Evolutionary conservation across 2,113 vertebrate genomes (phyloP).

Genomic region (Chloropsis cyanopogon): DNA sequence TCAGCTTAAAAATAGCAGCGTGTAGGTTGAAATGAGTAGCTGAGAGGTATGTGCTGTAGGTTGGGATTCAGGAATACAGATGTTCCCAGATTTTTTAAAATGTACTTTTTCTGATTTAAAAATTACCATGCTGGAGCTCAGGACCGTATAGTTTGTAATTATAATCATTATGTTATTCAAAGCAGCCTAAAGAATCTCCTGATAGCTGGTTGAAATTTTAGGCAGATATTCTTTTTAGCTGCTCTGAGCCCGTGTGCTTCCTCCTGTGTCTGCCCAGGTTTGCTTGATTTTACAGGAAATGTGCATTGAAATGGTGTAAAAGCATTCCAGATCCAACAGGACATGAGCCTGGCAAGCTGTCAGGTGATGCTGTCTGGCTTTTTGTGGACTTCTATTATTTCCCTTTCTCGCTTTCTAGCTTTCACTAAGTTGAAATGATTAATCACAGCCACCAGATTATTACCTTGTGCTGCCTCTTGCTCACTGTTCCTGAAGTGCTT

Average conservation of each 20-base stretch:
- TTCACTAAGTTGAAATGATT: neutral
- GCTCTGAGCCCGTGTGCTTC: neutral
- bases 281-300: neutral
- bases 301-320: neutral
- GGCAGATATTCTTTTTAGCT: neutral
- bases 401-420: neutral
- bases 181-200: neutral
- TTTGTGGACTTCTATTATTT: neutral
- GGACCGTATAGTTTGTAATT: neutral
- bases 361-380: neutral
- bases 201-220: neutral
- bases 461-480: neutral
- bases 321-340: neutral
- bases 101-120: conserved; percentile 38
- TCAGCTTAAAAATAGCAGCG: conserved; percentile 55
- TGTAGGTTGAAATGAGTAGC: conserved; percentile 58
- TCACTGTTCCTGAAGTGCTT: neutral
- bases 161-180: neutral
- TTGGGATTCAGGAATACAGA: conserved; percentile 49
- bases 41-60: conserved; percentile 40
- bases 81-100: conserved; percentile 28
- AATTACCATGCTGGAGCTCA: neutral
- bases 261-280: neutral
- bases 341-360: neutral
- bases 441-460: neutral